Conservation (phyloP, 2,888 invertebrate genomes). For the Sympetrum striolatum region DNA sequence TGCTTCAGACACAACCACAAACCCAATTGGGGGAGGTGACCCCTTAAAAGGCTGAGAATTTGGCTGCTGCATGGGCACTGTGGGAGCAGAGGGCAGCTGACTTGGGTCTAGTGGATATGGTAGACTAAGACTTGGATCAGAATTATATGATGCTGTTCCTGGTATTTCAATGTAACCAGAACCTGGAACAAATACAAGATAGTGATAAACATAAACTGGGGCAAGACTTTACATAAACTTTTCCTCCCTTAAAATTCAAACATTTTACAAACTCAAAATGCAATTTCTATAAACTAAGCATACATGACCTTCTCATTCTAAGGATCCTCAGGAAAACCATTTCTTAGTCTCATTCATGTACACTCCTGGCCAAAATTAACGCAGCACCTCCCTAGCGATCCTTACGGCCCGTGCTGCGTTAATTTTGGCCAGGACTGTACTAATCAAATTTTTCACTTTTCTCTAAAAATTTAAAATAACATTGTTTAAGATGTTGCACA, state of each 20-base stretch:
- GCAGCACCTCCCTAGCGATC: too few relatives aligned
- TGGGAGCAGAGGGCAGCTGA: background rate
- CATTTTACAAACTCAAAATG: too few relatives aligned
- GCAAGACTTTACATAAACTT: background rate
- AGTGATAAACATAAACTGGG: background rate
- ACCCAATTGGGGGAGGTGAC: background rate
- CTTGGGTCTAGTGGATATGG: background rate
- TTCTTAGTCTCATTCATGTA: too few relatives aligned
- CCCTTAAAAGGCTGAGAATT: background rate
- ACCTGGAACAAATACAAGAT: background rate
- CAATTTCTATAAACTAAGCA: too few relatives aligned
- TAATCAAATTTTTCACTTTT: too few relatives aligned
- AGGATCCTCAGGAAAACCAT: too few relatives aligned
- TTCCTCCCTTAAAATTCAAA: background rate
- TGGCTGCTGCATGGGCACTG: background rate
- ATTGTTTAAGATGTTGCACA: too few relatives aligned
- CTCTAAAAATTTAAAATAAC: too few relatives aligned
- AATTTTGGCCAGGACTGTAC: too few relatives aligned
- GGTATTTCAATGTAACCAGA: slow-evolving; percentile 9
- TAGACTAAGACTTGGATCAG: background rate
- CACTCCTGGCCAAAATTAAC: too few relatives aligned
- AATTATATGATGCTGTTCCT: background rate
- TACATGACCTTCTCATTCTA: too few relatives aligned
- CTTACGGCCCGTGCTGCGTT: too few relatives aligned
- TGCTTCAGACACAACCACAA: background rate